Evolutionary conservation across 1,140 invertebrate species (phyloP), one percentile per base, ranked within the genome.

Genomic region (Leptopilina clavipes): DNA sequence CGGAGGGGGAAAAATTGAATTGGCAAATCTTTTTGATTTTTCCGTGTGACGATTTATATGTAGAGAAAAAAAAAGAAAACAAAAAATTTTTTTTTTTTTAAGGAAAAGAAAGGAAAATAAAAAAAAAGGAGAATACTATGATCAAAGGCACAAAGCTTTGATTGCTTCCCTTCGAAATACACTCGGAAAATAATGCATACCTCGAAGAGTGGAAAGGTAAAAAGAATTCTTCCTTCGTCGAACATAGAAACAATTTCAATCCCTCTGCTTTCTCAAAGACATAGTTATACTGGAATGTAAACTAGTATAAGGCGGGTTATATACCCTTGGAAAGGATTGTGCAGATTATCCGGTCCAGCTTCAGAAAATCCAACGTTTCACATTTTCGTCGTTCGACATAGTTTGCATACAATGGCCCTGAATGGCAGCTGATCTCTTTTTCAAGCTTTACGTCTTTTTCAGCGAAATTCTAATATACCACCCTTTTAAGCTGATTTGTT

Each of bases 201-300:
- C 59, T 65, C 25, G 22, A 65, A 37, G 8, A 40, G 37, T 40
- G 37, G 37, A 65, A 65, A 31, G 59, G 59, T 31, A 65, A 31
- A 65, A 65, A 65, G 59, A 65, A 65, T 65, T n/a, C 59, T 14
- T 37, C 25, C 59, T 65, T 31, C 22, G 59, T 65, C 59, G 59
- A 65, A 65, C 59, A 65, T n/a, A 65, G 59, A 65, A 65, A 31
- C 59, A 65, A 37, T 65, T 65, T 65, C 59, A 65, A 65, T 37
- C 25, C 11, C 59, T 65, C 59, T 65, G 59, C 25, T 65, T 25
- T 40, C 59, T 65, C 59, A 65, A 65, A 65, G 59, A 65, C 22
- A 65, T 65, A 65, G 59, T 65, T 65, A 37, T 65, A 65, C 59
- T 14, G 59, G 59, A 37, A 65, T 65, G 59, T 65, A 19, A 65